Percentiles rank a stretch among this genome's conserved stretches.
Evolutionary conservation across 1,140 invertebrate species (phyloP).

Genomic region (Bursaphelenchus mucronatus): DNA sequence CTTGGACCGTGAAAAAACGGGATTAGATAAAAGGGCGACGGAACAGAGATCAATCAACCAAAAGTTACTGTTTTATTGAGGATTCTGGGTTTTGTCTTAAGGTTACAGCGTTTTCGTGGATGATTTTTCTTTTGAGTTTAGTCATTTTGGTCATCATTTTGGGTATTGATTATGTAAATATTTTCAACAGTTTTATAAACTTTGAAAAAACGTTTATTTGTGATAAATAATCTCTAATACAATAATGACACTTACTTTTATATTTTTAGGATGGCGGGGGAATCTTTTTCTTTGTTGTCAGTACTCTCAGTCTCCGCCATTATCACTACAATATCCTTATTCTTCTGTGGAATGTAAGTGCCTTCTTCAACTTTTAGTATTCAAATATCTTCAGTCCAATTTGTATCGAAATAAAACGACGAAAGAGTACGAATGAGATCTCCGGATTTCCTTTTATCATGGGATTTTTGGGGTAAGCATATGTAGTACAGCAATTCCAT

Average conservation of each 20-base stretch:
- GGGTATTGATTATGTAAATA: no score
- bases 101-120: no score
- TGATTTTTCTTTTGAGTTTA: no score
- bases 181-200: no score
- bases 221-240: no score
- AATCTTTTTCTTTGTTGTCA: slow-evolving; percentile 34
- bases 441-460: slow-evolving; percentile 56
- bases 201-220: no score
- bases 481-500: slow-evolving; percentile 3
- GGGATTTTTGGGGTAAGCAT: slow-evolving; percentile 53
- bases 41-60: no score
- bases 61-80: no score
- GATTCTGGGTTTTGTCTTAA: no score
- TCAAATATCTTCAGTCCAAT: slow-evolving; percentile 47
- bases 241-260: neutral
- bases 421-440: slow-evolving; percentile 52
- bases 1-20: no score
- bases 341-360: slow-evolving; percentile 58
- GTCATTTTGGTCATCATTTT: no score
- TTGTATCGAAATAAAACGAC: slow-evolving; percentile 52
- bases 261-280: slow-evolving; percentile 13
- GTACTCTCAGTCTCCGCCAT: slow-evolving; percentile 56
- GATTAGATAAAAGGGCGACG: no score
- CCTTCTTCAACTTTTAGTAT: slow-evolving; percentile 15
- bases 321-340: slow-evolving; percentile 55